phyloP scores from a whole-genome alignment of 1,140 invertebrate genomes.

The Trialeurodes vaporariorum region DNA sequence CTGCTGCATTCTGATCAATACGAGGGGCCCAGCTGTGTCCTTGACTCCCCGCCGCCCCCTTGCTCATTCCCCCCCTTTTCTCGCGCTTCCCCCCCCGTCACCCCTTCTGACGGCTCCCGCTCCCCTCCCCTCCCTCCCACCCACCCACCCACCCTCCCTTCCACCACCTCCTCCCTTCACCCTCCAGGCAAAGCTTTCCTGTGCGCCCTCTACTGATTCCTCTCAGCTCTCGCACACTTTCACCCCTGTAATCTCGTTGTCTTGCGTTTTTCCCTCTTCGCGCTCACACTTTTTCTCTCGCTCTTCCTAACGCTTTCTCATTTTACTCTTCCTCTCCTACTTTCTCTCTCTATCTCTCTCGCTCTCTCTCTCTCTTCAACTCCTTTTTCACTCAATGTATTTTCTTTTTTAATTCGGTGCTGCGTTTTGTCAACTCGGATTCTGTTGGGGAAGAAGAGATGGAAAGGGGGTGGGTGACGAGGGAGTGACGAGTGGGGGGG shows the following conservation, averaged over 20 bases:
- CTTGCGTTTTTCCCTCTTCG: not conserved
- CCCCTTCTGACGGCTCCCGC: not conserved
- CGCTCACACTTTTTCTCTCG: not conserved
- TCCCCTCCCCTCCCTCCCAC: not conserved
- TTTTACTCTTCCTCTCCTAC: no score
- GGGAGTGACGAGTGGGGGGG: no score
- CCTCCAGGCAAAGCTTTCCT: not conserved
- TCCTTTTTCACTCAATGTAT: constrained; percentile 2
- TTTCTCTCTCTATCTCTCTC: no score
- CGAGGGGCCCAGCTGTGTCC: not conserved
- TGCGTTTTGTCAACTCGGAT: not conserved
- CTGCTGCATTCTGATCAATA: not conserved
- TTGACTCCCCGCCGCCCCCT: constrained; percentile 9
- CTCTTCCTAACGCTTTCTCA: no score
- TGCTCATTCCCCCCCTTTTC: not conserved
- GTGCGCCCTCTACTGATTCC: not conserved
- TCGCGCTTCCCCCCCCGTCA: constrained; percentile 3
- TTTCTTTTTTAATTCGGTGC: constrained; percentile 6
- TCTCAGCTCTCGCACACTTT: not conserved
- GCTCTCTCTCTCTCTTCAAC: no score
- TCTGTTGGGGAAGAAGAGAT: not conserved
- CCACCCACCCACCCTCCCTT: no score
- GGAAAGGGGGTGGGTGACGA: no score
- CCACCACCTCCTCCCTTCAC: no score
- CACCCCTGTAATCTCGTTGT: constrained; percentile 2